A percentile compares a stretch with the other conserved stretches of the same genome.
Conservation (phyloP, 2,888 invertebrate species). For the Troides oblongomaculatus region DNA sequence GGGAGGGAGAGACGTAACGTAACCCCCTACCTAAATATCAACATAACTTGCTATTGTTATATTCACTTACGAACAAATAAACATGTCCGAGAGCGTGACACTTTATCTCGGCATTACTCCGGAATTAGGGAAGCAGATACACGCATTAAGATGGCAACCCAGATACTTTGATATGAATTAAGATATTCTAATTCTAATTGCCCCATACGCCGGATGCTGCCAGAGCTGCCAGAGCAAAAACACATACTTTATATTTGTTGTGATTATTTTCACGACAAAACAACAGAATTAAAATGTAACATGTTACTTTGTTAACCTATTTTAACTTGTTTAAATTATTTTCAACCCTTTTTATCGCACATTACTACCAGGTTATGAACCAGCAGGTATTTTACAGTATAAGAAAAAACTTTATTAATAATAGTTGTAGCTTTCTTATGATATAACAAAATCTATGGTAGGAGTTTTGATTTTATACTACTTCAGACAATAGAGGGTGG, state of each 20-base stretch:
- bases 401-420: too few species aligned
- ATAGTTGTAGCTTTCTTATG: too few species aligned
- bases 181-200: conserved; percentile 86
- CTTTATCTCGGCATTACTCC: conserved; percentile 70
- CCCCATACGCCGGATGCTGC: conserved; percentile 35
- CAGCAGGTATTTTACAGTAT: too few species aligned
- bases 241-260: neutral
- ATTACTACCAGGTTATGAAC: too few species aligned
- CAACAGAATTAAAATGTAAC: neutral
- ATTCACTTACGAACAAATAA: conserved; percentile 74
- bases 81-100: conserved; percentile 61
- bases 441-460: too few species aligned
- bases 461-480: too few species aligned
- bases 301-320: too few species aligned
- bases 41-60: conserved; percentile 46
- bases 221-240: conserved; percentile 9
- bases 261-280: neutral
- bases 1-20: neutral
- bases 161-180: conserved; percentile 83
- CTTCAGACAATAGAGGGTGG: too few species aligned
- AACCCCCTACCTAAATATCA: conserved; percentile 29
- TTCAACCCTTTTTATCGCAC: too few species aligned
- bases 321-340: too few species aligned
- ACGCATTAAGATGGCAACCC: conserved; percentile 79
- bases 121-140: conserved; percentile 72